Conservation (phyloP, 2,113 vertebrate species). For the Electrona antarctica region DNA sequence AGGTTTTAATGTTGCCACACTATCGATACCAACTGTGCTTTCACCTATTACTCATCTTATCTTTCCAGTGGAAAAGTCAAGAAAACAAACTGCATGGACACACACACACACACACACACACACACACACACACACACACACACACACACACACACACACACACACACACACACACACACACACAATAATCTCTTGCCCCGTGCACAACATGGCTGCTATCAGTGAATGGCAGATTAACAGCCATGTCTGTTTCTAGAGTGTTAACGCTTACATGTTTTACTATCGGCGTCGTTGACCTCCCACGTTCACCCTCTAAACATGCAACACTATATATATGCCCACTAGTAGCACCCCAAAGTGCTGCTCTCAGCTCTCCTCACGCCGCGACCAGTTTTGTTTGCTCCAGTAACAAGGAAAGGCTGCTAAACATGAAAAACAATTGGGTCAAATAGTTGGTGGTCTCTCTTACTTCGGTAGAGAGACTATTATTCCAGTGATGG, state of each 20-base stretch:
- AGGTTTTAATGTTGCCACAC: too few species aligned
- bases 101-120: slow-evolving; percentile 8
- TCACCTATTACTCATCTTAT: too few species aligned
- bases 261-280: background rate
- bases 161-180: slow-evolving; percentile 1
- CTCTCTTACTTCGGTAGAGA: too few species aligned
- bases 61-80: too few species aligned
- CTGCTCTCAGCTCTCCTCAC: too few species aligned
- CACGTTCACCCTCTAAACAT: slow-evolving; percentile 12
- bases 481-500: too few species aligned
- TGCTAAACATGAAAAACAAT: too few species aligned
- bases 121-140: background rate
- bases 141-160: slow-evolving; percentile 13
- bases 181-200: background rate
- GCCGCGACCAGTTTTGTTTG: too few species aligned
- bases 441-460: too few species aligned
- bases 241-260: background rate
- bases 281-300: background rate
- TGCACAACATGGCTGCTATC: slow-evolving; percentile 5
- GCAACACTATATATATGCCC: background rate
- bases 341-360: too few species aligned
- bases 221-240: background rate
- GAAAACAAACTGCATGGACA: background rate
- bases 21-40: too few species aligned
- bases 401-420: too few species aligned